Evolutionary conservation across 2,888 invertebrate genomes (phyloP).

Genomic region (Caenorhabditis sp.): DNA sequence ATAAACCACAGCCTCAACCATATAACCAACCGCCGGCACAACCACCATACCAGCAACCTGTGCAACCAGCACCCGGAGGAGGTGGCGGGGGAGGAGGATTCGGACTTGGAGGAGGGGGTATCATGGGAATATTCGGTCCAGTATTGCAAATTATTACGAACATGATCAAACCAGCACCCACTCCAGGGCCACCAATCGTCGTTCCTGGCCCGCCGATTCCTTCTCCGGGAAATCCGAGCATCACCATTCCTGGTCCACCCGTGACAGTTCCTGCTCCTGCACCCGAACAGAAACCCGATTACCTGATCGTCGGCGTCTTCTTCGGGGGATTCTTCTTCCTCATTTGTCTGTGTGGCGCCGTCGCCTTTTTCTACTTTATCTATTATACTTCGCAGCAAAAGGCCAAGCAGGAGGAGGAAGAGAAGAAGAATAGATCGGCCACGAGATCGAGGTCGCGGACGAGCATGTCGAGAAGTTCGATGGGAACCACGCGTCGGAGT

Average conservation of each 20-base stretch:
- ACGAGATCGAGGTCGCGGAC: too few relatives aligned
- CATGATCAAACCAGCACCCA: neutral
- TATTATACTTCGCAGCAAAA: too few relatives aligned
- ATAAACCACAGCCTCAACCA: neutral
- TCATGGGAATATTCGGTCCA: neutral
- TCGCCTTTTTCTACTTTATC: neutral
- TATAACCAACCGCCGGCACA: neutral
- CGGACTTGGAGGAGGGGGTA: neutral
- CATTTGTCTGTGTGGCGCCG: neutral
- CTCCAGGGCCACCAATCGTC: neutral
- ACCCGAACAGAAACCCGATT: neutral
- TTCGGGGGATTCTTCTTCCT: neutral
- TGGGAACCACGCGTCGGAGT: neutral
- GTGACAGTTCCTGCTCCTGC: neutral
- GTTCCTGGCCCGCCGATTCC: neutral
- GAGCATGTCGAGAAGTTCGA: neutral
- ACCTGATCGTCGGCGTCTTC: neutral
- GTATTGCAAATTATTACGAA: neutral
- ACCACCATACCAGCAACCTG: neutral
- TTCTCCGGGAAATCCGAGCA: neutral
- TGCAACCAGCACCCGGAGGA: neutral
- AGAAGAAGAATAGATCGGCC: neutral
- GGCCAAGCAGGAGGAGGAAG: neutral
- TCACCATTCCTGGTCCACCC: neutral
- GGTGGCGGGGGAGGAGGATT: neutral